Evolutionary conservation across 1,140 invertebrate genomes (phyloP), one percentile per base, ranked within the genome.

Genomic region (Drosophila obscura): DNA sequence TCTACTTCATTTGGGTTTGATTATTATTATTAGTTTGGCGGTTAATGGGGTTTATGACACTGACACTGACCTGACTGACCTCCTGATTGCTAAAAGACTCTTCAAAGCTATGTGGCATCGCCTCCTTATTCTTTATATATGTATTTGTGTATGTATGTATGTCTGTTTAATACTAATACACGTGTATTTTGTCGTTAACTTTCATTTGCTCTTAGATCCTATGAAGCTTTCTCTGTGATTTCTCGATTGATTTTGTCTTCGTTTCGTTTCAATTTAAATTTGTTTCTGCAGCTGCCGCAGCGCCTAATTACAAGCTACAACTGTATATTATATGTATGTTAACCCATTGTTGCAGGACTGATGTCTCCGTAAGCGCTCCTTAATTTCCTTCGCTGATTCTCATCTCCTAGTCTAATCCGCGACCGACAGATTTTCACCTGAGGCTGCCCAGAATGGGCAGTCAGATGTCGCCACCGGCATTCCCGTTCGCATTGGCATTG

Each of bases 271-370:
- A 7, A 7, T 28, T 28, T 7, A 5, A 28, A 24, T 24, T 44
- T 67, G 22, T 13, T 11, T 11, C 74, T 44, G 41, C 57, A 31
- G 63, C 28, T 49, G 55, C 52, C 59, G 62, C 68, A 46, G 44
- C 55, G 59, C 51, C 65, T 65, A 80, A 80, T 76, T 81, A 77
- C 78, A 67, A 72, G 77, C 80, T 84, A 82, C 80, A 82, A 82
- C 79, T 82, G 83, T 80, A 69, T 75, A 73, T 72, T 81, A 88
- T 39, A 39, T 28, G 26, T 28, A 28, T 85, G 82, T 87, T 87
- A 88, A 87, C 82, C 82, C 79, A 72, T 79, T 88, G 82, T 87
- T 87, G 83, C 82, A 87, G 83, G 79, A 87, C 82, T 87, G 82
- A 85, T 82, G 55, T 77, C 44, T 80, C 62, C 49, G 50, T 67